phyloP scores from a whole-genome alignment of 2,797 vertebrate species.

The Enteromius thamalakanensis region DNA sequence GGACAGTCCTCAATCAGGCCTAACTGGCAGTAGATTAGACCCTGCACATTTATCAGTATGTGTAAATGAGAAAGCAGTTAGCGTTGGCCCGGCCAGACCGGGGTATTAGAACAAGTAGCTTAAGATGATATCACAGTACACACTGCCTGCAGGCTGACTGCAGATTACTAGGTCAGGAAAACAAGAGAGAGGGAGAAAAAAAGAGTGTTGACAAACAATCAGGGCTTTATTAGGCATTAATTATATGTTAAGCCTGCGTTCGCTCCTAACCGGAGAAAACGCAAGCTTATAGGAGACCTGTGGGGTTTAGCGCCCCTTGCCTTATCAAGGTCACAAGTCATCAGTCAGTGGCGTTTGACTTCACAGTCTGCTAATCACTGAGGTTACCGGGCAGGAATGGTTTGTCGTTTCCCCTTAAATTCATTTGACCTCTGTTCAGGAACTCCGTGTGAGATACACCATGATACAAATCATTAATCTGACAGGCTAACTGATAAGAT shows the following conservation, averaged over 20 bases:
- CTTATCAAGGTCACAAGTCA: slow-evolving; percentile 82
- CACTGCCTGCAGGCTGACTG: slow-evolving; percentile 78
- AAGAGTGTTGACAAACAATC: slow-evolving; percentile 84
- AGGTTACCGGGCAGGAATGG: slow-evolving; percentile 48
- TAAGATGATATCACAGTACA: slow-evolving; percentile 80
- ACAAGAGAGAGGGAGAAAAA: slow-evolving; percentile 68
- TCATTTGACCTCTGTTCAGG: slow-evolving; percentile 28
- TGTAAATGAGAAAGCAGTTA: slow-evolving; percentile 83
- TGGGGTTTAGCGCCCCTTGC: slow-evolving; percentile 72
- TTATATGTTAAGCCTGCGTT: slow-evolving; percentile 82
- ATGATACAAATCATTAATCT: slow-evolving; percentile 29
- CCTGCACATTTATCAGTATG: slow-evolving; percentile 79
- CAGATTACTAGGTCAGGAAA: slow-evolving; percentile 78
- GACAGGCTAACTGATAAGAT: slow-evolving; percentile 34
- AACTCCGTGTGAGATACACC: slow-evolving; percentile 18
- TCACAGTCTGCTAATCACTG: slow-evolving; percentile 52
- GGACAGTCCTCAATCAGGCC: slow-evolving; percentile 65
- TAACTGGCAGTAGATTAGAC: slow-evolving; percentile 79
- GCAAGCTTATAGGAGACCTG: slow-evolving; percentile 73
- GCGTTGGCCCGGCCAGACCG: slow-evolving; percentile 76
- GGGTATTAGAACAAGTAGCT: slow-evolving; percentile 84
- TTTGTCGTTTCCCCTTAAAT: slow-evolving; percentile 47
- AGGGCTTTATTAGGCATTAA: slow-evolving; percentile 81
- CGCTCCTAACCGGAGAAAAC: slow-evolving; percentile 72
- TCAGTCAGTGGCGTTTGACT: slow-evolving; percentile 71